Evolutionary conservation across 2,797 vertebrate genomes (phyloP), one percentile per base, ranked within the genome.

Genomic region (Gymnoscopelus braueri): DNA sequence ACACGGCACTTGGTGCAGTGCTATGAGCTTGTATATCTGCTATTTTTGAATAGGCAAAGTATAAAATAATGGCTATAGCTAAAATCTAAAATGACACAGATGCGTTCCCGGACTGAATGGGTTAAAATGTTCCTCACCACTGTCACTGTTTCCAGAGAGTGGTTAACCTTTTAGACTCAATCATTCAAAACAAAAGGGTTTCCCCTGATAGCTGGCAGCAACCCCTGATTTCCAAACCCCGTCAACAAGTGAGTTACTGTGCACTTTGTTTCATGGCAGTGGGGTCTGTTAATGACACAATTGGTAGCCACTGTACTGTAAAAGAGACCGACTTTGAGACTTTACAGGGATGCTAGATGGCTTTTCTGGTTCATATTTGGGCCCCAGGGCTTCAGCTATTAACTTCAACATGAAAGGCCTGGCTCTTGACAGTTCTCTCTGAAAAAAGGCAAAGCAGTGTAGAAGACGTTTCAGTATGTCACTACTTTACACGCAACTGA

Each of bases 221-320:
- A 44, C 12, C 68, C 56, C 51, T 29, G 29, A 39, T 74, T 78
- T 72, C 58, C 29, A 69, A 3, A 29, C 5, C 7, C 5, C 1
- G 5, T 48, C 49, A 63, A 88, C 85, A 89, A 85, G 26, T 54
- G 55, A 6, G n/a, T 72, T 15, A 72, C 68, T 90, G 79, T 88
- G 15, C 51, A 19, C 19, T 19, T 48, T 15, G 3, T n/a, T 60
- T 44, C n/a, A 13, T 72, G 78, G 67, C 70, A 69, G 12, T 9
- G n/a, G 72, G 75, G 54, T 71, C 50, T 79, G 67, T 54, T n/a
- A 63, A 68, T 63, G 32, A 69, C 65, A 13, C 51, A 14, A 47
- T 54, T 65, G 49, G n/a, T 48, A 29, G 60, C 19, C 35, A 13
- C 4, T 60, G 47, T 13, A 3, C 54, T 15, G 66, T 24, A 64